Evolutionary conservation across 2,797 vertebrate genomes (phyloP), one percentile per base, ranked within the genome.

Genomic region (Spheniscus humboldti): DNA sequence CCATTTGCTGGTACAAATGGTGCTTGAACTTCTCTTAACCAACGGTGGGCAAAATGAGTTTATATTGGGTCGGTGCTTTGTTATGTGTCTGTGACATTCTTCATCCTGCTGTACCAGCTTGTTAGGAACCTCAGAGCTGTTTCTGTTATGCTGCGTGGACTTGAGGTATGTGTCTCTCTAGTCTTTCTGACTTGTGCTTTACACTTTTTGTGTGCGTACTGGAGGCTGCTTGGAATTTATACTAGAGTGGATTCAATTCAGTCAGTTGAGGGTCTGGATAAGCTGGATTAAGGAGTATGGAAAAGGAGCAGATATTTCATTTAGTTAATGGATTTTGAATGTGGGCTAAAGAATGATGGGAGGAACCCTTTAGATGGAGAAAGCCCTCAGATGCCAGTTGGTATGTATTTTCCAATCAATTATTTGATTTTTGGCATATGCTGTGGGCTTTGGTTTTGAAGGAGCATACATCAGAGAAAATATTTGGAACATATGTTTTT

Each of bases 401-500:
- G 87, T 96, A 76, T 97, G 33, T 91, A 86, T 92, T 94, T 97
- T 97, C 88, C 93, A 96, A 45, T 97, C 93, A 97, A 23, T 90
- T 60, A 57, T 94, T 97, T 98, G 92, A 84, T 97, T 97, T 83
- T 92, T 98, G 95, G 80, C 95, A 86, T 86, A 62, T 94, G 75
- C 62, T 64, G 53, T 60, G 86, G 62, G 47, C 76, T 97, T 97
- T 62, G 90, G 60, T 95, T 97, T 97, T 97, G 95, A 98, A 98
- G 91, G 95, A 92, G 43, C 81, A 92, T 96, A 92, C 95, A 94
- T 86, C 89, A 96, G 92, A 66, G 78, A 39, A 97, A 91, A 96
- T 97, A 97, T 94, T 98, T 83, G 95, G 88, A 98, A 97, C 98
- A 97, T 87, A 88, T 97, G 97, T 96, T 97, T 96, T 96, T 97